Conservation (phyloP, 2,113 vertebrate species). For the Plectropomus leopardus region DNA sequence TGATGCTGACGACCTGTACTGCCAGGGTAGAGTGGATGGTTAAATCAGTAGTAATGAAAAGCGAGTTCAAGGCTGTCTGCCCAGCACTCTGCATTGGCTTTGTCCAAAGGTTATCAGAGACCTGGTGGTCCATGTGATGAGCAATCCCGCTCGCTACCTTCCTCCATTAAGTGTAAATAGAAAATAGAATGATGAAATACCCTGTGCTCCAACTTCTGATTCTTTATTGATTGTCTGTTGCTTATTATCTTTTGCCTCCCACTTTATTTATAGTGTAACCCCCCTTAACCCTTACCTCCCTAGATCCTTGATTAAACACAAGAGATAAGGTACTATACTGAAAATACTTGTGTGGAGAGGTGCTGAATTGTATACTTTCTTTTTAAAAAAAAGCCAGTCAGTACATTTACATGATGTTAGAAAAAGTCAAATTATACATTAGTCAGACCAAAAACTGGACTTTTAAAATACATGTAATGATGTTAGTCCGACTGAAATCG, state of each 20-base stretch:
- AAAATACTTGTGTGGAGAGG: not conserved
- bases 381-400: not conserved
- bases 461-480: no score
- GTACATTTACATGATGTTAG: no score
- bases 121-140: slow-evolving; percentile 44
- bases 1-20: slow-evolving; percentile 25
- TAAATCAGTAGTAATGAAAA: slow-evolving; percentile 65
- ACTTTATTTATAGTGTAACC: slow-evolving; percentile 10
- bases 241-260: slow-evolving; percentile 13
- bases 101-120: slow-evolving; percentile 59
- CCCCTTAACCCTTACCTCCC: not conserved
- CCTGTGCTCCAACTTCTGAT: not conserved
- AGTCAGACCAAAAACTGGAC: no score
- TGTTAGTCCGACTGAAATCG: no score
- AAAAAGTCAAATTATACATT: no score
- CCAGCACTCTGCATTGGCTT: slow-evolving; percentile 11
- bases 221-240: slow-evolving; percentile 29
- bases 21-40: slow-evolving; percentile 24
- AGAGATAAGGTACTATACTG: not conserved
- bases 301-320: not conserved
- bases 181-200: slow-evolving; percentile 30
- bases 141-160: slow-evolving; percentile 40
- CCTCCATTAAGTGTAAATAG: slow-evolving; percentile 45
- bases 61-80: slow-evolving; percentile 18
- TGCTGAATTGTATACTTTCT: no score